phyloP scores from a whole-genome alignment of 53 echinoderm and acorn worm genomes.

The Temnopleurus reevesii region DNA sequence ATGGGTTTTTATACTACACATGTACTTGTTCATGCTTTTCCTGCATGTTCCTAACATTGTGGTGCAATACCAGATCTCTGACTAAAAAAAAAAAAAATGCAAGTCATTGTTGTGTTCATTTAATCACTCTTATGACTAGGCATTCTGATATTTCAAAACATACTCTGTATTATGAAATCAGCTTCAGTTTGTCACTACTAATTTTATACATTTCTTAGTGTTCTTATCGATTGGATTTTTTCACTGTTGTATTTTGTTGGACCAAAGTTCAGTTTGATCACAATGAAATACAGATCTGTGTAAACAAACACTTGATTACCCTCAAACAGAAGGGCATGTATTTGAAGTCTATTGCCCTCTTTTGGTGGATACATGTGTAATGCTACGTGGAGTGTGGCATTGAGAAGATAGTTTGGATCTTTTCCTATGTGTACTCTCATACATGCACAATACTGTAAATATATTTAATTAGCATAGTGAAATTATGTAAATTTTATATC shows the following conservation, averaged over 20 bases:
- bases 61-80: not conserved
- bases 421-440: not conserved
- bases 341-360: conserved; percentile 4
- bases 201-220: not conserved
- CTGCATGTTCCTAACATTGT: not conserved
- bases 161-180: not conserved
- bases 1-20: no score
- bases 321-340: not conserved
- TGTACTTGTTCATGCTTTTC: not conserved
- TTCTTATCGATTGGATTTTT: no score
- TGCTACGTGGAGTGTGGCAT: no score
- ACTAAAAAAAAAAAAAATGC: not conserved
- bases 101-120: not conserved
- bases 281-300: not conserved
- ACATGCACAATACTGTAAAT: not conserved
- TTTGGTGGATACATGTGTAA: not conserved
- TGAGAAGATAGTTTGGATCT: no score
- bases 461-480: not conserved
- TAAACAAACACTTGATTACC: not conserved
- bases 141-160: not conserved
- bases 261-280: no score
- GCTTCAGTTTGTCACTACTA: no score
- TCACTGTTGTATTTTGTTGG: no score
- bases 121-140: conserved; percentile 1
- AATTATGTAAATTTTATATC: not conserved